Base-by-base conservation (phyloP, 2,113 vertebrate genomes). In the Ictalurus furcatus region DNA sequence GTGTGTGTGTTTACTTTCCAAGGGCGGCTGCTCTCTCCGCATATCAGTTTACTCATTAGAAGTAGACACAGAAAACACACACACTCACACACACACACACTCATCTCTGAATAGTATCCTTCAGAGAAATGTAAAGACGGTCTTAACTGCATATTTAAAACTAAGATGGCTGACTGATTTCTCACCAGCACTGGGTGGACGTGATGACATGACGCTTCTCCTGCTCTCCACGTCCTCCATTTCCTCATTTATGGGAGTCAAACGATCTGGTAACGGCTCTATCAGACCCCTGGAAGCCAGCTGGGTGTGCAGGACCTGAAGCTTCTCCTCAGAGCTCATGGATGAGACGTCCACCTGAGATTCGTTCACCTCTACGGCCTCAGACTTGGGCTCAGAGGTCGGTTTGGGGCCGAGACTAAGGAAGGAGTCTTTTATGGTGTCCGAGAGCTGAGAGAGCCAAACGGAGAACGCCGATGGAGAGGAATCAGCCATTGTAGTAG, bases 361-460 rank as follows among this genome's bases (percentile, higher is more conserved):
- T 30, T 54, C 21, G 61, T 13, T 54, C 71, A 23, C 65, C 19
- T 71, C 87, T 19, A 30, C 73, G 23, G n/a, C 61, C 58, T 73
- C 85, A 23, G 74, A 28, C 44, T 71, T 13, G 2, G 78, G 25
- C 37, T 52, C 82, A 21, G 71, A 73, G 30, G 37, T 2, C 13
- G 21, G 79, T 48, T 94, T 91, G 7, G 78, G 83, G 87, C 94
- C 91, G 94, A 85, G 86, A 69, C 92, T 94, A 87, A 94, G 90
- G 81, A 97, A 92, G 0, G 94, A 95, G 82, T 92, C 90, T 81
- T 96, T 96, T 61, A 97, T 86, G 0, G 96, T 95, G 93, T 96
- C 95, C 0, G 96, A 97, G 76, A 96, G 89, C 58, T 95, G 95
- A 61, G 95, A 94, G 89, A 97, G 94, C 96, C 97, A 97, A 69